phyloP scores from a whole-genome alignment of 1,140 invertebrate genomes.

The Drosophila kanapiae region DNA sequence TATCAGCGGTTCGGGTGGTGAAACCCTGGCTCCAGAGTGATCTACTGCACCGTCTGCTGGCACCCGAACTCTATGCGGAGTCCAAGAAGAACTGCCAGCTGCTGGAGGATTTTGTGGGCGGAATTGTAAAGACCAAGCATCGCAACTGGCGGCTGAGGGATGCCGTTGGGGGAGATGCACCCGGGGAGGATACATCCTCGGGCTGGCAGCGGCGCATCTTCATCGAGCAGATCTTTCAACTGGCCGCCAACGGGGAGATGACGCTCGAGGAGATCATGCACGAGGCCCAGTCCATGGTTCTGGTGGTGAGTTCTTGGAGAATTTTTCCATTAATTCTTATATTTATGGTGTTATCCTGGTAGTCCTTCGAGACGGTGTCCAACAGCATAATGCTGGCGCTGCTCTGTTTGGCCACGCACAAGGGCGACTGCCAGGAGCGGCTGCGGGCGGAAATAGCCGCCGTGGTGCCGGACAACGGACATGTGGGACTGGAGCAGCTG shows the following conservation, averaged over 20 bases:
- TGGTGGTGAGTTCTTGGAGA: constrained; percentile 62
- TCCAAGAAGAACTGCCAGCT: constrained; percentile 60
- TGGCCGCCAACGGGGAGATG: constrained; percentile 75
- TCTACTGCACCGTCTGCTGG: constrained; percentile 65
- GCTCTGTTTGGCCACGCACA: constrained; percentile 71
- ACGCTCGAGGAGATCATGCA: constrained; percentile 77
- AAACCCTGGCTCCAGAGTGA: constrained; percentile 82
- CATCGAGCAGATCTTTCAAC: constrained; percentile 79
- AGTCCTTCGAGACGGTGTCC: constrained; percentile 84
- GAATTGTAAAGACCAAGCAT: constrained; percentile 73
- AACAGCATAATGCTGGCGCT: constrained; percentile 76
- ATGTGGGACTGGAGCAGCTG: constrained; percentile 68
- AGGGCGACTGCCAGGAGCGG: constrained; percentile 65
- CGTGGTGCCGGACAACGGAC: constrained; percentile 51
- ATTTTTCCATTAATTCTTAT: background rate
- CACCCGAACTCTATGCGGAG: constrained; percentile 60
- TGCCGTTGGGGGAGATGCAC: constrained; percentile 2
- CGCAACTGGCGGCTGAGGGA: constrained; percentile 68
- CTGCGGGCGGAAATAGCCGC: constrained; percentile 64
- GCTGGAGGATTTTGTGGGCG: constrained; percentile 71
- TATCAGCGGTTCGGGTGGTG: constrained; percentile 72
- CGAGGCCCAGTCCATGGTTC: constrained; percentile 79
- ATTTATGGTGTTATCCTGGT: background rate
- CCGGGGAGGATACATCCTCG: constrained; percentile 19
- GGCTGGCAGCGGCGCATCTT: constrained; percentile 77